Base-by-base conservation (phyloP, 2,888 invertebrate species). In the Cephus nigrinus region DNA sequence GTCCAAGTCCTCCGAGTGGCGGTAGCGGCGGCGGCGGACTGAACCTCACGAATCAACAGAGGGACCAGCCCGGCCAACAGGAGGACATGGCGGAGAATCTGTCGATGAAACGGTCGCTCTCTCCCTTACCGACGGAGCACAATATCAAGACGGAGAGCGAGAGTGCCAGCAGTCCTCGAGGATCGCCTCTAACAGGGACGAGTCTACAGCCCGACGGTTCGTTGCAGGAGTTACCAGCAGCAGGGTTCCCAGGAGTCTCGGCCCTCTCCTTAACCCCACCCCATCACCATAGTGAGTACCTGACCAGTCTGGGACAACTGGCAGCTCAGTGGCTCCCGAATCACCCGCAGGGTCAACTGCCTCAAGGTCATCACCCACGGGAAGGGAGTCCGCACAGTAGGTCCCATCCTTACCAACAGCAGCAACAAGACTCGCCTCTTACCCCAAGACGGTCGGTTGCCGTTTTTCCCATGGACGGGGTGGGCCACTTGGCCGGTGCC, bases 231-330 rank as follows among this genome's bases (percentile, higher is more conserved):
- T 86, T 92, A 11, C 89, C 92, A 4, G 84, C 85, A 9, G 84
- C 87, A 11, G 86, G 88, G 15, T 80, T 90, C 35, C 85, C 90
- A 11, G 86, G 85, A 69, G 88, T 96, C 84, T 94, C 95, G 80
- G 96, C 96, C 78, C 92, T 97, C 84, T 94, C 96, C 69, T 93
- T 97, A 89, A 96, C 97, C 84, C 96, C 97, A 86, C 96, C 97
- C 79, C 97, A 97, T 93, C 92, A 92, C 88, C 88, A 89, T 80
- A 90, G 88, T 83, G 91, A 91, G 90, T 91, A 91, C 89, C 89
- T 91, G 84, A 86, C 90, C 79, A 91, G 89, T 78, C 82, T 91
- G 77, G 88, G 90, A 35, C 91, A 92, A 86, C 86, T 92, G 23
- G 88, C 89, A 69, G 87, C 89, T 4, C 91, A 91, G 74, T 91